A percentile compares a stretch with the other conserved stretches of the same genome.
Conservation (phyloP, 2,888 invertebrate genomes). For the Chrysotoxum bicinctum region DNA sequence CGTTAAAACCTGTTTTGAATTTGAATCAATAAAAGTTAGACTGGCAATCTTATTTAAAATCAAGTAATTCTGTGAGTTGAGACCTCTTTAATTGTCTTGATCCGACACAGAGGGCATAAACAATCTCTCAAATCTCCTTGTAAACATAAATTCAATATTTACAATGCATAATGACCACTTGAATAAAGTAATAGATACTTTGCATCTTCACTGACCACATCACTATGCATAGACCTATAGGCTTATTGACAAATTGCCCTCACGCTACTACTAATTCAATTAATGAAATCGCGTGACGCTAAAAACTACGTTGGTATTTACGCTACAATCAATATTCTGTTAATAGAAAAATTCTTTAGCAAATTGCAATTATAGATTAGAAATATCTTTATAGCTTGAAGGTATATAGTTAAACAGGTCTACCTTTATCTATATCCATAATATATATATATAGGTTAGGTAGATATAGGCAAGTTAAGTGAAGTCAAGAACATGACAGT, state of each 20-base stretch:
- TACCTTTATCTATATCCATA: not conserved
- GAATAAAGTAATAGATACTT: constrained; percentile 28
- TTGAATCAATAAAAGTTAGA: no score
- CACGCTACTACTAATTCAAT: constrained; percentile 54
- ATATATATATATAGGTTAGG: not conserved
- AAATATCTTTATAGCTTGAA: not conserved
- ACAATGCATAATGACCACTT: no score
- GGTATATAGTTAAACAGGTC: not conserved
- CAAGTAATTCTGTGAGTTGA: no score
- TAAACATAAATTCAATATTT: no score
- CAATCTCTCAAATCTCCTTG: no score
- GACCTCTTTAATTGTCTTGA: no score
- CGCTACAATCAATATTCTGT: constrained; percentile 58
- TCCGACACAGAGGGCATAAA: no score
- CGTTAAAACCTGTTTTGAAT: no score
- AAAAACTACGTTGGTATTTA: constrained; percentile 54
- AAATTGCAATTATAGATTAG: constrained; percentile 40
- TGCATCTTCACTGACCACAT: constrained; percentile 13
- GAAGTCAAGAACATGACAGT: constrained; percentile 23
- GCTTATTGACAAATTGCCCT: not conserved
- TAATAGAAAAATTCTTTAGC: constrained; percentile 61
- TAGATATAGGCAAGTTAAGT: not conserved
- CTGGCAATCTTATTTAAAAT: no score
- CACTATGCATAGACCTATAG: not conserved
- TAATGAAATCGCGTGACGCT: constrained; percentile 58